A percentile compares a stretch with the other conserved stretches of the same genome.
Conservation (phyloP, 2,797 vertebrate species). For the Silurus aristotelis region DNA sequence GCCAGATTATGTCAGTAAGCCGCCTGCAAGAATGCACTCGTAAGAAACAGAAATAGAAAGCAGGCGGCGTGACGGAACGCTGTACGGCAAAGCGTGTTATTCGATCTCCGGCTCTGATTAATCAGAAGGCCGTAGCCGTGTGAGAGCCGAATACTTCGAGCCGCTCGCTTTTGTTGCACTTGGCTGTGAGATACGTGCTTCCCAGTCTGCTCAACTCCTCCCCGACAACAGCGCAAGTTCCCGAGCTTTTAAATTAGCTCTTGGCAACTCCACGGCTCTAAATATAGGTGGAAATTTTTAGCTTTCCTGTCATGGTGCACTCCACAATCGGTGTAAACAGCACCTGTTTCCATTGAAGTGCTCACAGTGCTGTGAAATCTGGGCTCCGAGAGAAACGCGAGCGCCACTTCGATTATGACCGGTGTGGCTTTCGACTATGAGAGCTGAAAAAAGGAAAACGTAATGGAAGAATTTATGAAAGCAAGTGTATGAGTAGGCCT, state of each 20-base stretch:
- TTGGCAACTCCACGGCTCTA: constrained; percentile 53
- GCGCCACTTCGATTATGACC: neutral
- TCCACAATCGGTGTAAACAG: constrained; percentile 50
- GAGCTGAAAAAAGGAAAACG: neutral
- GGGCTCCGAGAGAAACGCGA: constrained; percentile 8
- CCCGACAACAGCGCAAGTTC: constrained; percentile 57
- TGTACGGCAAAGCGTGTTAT: constrained; percentile 5
- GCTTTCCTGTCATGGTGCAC: constrained; percentile 50
- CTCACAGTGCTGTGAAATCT: constrained; percentile 8
- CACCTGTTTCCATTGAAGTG: constrained; percentile 55
- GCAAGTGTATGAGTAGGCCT: constrained; percentile 4
- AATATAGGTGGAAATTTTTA: constrained; percentile 57
- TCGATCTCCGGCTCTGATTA: constrained; percentile 15
- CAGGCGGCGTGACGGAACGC: neutral
- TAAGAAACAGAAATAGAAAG: constrained; percentile 26
- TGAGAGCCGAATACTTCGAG: neutral
- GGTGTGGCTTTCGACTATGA: neutral
- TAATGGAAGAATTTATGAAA: constrained; percentile 12
- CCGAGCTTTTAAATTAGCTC: constrained; percentile 56
- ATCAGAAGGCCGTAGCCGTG: constrained; percentile 16
- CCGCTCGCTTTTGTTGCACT: constrained; percentile 40
- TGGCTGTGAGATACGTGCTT: constrained; percentile 37
- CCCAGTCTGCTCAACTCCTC: constrained; percentile 47
- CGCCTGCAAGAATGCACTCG: constrained; percentile 3
- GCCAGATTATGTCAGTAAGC: constrained; percentile 10